phyloP scores from a whole-genome alignment of 2,113 vertebrate genomes.

The Scortum barcoo region DNA sequence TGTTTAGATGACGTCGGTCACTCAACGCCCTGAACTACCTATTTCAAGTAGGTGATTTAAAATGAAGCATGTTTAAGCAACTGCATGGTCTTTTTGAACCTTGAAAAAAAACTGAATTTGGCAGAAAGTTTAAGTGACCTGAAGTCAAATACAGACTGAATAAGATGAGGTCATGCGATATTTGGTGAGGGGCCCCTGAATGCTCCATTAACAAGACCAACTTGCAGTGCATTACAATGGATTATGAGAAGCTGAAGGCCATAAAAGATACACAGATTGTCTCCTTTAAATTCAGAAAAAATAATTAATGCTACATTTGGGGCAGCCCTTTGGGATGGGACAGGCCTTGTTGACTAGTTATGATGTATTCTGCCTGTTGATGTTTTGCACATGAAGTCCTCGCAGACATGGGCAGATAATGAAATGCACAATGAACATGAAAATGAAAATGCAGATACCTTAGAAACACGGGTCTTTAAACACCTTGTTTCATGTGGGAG shows the following conservation, averaged over 20 bases:
- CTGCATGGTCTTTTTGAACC: neutral
- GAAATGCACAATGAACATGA: too few relatives aligned
- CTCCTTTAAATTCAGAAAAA: neutral
- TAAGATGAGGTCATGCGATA: neutral
- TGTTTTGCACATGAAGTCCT: neutral
- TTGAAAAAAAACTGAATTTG: neutral
- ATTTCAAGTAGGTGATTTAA: neutral
- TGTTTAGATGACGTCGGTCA: neutral
- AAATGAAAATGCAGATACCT: constrained; percentile 6
- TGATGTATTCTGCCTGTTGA: neutral
- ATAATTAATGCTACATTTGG: neutral
- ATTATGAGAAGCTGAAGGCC: neutral
- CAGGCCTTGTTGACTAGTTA: neutral
- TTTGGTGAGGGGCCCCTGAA: neutral
- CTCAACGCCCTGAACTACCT: neutral
- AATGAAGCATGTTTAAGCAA: neutral
- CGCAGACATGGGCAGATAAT: too few relatives aligned
- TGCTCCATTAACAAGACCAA: neutral
- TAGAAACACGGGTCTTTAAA: neutral
- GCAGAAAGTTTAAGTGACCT: neutral
- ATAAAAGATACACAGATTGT: neutral
- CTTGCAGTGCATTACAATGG: neutral
- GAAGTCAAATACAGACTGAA: neutral
- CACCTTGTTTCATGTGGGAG: neutral
- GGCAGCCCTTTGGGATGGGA: too few relatives aligned